These are phyloP conservation scores for Pseudomyrmex pallidus DNA, from an alignment of 1,140 invertebrate species.

Conservation along the genomic window DNA sequence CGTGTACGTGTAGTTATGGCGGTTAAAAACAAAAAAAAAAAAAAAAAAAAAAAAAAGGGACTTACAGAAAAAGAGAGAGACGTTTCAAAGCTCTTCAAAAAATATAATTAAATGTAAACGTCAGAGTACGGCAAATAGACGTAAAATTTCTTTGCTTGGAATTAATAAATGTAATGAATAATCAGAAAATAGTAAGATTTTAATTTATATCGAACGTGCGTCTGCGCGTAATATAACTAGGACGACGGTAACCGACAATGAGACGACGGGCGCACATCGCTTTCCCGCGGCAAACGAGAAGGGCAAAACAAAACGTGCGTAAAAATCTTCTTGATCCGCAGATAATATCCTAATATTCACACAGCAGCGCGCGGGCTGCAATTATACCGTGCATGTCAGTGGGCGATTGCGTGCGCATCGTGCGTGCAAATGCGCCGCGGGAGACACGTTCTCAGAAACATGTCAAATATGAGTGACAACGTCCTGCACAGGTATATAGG, in stretches of 20 bases:
- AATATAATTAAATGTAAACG: not conserved
- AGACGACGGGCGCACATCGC: not conserved
- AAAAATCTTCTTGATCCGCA: not conserved
- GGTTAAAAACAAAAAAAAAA: conserved; percentile 26
- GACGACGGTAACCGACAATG: too few relatives aligned
- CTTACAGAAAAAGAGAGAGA: not conserved
- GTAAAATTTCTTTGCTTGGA: not conserved
- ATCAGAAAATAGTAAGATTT: not conserved
- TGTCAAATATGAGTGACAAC: conserved; percentile 65
- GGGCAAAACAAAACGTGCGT: too few relatives aligned
- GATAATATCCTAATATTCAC: not conserved
- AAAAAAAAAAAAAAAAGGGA: too few relatives aligned
- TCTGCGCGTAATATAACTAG: too few relatives aligned
- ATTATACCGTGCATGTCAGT: conserved; percentile 23
- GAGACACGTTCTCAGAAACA: conserved; percentile 54
- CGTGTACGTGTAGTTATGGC: conserved; percentile 30
- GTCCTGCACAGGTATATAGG: conserved; percentile 61
- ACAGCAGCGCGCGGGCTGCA: not conserved
- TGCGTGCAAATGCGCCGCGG: conserved; percentile 44
- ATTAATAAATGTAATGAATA: not conserved
- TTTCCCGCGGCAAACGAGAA: not conserved
- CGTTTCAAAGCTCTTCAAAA: not conserved
- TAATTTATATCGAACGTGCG: not conserved
- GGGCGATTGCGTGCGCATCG: conserved; percentile 40
- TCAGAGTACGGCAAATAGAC: not conserved